phyloP scores from a whole-genome alignment of 2,797 vertebrate species.

The Pantherophis alleghaniensis region DNA sequence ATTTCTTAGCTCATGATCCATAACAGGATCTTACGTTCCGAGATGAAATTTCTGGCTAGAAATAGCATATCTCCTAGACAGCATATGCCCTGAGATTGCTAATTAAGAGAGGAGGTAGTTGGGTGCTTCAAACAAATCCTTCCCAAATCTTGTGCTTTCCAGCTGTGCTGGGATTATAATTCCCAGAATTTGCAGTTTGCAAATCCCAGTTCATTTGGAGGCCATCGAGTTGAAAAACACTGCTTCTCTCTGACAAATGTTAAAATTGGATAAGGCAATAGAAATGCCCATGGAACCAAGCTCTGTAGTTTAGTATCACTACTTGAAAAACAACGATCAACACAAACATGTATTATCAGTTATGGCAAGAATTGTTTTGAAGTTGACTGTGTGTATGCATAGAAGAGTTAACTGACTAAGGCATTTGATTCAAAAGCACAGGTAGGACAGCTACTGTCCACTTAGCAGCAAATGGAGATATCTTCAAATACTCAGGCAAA shows the following conservation, averaged over 20 bases:
- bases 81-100: slow-evolving; percentile 34
- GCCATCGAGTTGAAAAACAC: not conserved
- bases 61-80: slow-evolving; percentile 35
- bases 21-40: slow-evolving; percentile 25
- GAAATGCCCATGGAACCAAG: not conserved
- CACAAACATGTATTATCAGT: not conserved
- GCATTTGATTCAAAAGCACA: not conserved
- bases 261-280: not conserved
- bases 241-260: not conserved
- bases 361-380: not conserved
- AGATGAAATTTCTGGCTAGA: slow-evolving; percentile 29
- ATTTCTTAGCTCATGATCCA: slow-evolving; percentile 32
- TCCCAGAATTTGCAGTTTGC: not conserved
- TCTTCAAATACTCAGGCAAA: not conserved
- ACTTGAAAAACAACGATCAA: not conserved
- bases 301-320: not conserved
- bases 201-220: not conserved
- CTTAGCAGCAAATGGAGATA: not conserved
- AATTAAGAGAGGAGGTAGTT: not conserved
- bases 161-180: not conserved
- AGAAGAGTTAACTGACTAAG: not conserved
- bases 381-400: not conserved
- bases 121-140: not conserved
- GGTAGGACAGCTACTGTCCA: not conserved
- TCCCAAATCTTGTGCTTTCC: not conserved